Base-by-base conservation (phyloP, 2,888 invertebrate genomes). In the Euplagia quadripunctaria region DNA sequence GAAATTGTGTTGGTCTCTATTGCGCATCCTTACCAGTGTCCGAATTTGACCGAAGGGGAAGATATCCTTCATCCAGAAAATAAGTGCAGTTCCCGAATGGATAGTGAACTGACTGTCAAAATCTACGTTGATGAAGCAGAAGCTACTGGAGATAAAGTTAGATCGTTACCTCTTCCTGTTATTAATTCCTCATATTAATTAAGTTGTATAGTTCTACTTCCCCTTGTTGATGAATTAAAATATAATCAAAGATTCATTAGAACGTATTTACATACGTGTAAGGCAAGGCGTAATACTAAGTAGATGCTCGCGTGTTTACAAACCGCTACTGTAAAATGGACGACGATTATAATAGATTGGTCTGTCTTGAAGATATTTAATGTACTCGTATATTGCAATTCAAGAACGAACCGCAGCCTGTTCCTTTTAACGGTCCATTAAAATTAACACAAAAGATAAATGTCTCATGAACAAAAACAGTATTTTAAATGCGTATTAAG, bases 291-390 rank as follows among this genome's bases (percentile, higher is more conserved):
- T 76, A 72, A 68, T 68, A 75, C 78, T 64, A 70, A 70, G n/a
- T 75, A 74, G 69, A 87, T 84, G 78, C 72, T 90, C 76, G 90
- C 90, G 90, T 90, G 90, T 88, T 89, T 82, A 79, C 80, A 82
- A 75, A 85, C 89, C 86, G 82, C 88, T 76, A 41, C 66, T 66
- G 70, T 73, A 76, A 78, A 82, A 82, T 20, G 78, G 71, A 70
- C 65, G 73, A 31, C 51, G 64, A 64, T 46, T 67, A 67, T 41
- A 52, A 7, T 63, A 69, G 43, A 31, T 17, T 46, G 46, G 31
- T 66, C 66, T 58, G 58, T 58, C 31, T 46, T 43, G 43, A 58
- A 43, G 43, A 43, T 43, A 42, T 42, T 51, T 66, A 51, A 66
- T 68, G 42, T 42, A 49, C 41, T 41, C 51, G 31, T 46, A 41